Evolutionary conservation across 2,797 vertebrate species (phyloP).

Genomic region (Selene dorsalis): DNA sequence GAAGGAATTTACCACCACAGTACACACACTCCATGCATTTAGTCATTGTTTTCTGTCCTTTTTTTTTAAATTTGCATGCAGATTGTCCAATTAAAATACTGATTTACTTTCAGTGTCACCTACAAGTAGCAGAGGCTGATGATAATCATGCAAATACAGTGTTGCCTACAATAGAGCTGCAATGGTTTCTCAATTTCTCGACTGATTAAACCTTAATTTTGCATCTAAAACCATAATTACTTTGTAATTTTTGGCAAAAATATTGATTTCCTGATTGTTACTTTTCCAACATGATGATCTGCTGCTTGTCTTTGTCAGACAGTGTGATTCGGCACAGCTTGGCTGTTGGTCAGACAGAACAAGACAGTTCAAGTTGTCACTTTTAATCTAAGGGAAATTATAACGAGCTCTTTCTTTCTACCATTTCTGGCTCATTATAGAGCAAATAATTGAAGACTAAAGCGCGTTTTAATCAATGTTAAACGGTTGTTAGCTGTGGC

Average conservation of each 20-base stretch:
- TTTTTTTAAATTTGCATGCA: constrained; percentile 18
- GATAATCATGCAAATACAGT: constrained; percentile 10
- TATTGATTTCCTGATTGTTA: not conserved
- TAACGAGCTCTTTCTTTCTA: not conserved
- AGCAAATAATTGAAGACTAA: not conserved
- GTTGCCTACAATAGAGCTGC: not conserved
- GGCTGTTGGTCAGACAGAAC: not conserved
- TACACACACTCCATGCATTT: not conserved
- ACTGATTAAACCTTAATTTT: no score
- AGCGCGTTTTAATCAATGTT: not conserved
- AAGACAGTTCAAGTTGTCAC: not conserved
- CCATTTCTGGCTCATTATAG: not conserved
- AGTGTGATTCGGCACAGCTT: not conserved
- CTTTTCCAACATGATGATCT: not conserved
- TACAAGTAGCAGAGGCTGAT: constrained; percentile 9
- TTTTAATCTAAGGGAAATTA: not conserved
- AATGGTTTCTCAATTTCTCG: not conserved
- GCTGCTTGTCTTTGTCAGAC: not conserved
- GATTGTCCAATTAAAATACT: not conserved
- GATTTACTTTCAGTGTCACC: not conserved
- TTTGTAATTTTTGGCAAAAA: not conserved
- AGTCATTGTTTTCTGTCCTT: not conserved
- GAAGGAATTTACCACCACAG: constrained; percentile 37
- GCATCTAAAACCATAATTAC: not conserved
- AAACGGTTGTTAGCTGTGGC: not conserved